A percentile compares a stretch with the other conserved stretches of the same genome.
phyloP scores from a whole-genome alignment of 1,140 invertebrate genomes.

The Drosophila cardini region DNA sequence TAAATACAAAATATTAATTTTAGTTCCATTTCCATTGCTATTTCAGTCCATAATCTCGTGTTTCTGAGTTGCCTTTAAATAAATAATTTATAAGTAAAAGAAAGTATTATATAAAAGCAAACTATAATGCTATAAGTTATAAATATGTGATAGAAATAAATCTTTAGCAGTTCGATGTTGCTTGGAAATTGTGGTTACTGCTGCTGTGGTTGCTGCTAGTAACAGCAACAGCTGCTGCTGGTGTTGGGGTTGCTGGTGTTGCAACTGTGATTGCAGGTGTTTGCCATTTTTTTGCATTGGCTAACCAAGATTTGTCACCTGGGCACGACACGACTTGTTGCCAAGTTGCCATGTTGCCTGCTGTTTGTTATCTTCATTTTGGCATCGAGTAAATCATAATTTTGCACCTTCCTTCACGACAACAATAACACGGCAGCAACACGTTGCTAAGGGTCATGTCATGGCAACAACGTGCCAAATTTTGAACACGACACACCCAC shows the following conservation, averaged over 20 bases:
- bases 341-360: constrained; percentile 21
- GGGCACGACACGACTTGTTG: constrained; percentile 14
- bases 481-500: constrained; percentile 31
- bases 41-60: no score
- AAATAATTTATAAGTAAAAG: no score
- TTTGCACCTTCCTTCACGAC: constrained; percentile 62
- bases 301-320: constrained; percentile 66
- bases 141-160: constrained; percentile 7
- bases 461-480: constrained; percentile 46
- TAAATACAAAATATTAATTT: no score
- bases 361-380: constrained; percentile 63
- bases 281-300: constrained; percentile 39
- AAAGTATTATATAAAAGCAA: background rate
- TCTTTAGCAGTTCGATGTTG: background rate
- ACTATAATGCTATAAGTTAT: background rate
- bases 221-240: constrained; percentile 13
- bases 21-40: no score
- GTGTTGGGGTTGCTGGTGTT: constrained; percentile 33
- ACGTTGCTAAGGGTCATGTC: constrained; percentile 37
- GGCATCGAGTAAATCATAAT: constrained; percentile 67
- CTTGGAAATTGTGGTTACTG: background rate
- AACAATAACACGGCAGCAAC: constrained; percentile 15
- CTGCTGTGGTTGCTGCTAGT: background rate
- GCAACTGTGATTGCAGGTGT: constrained; percentile 56
- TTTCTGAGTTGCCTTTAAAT: no score